A percentile compares a stretch with the other conserved stretches of the same genome.
Conservation (phyloP, 1,140 invertebrate species). For the Ceratina calcarata region DNA sequence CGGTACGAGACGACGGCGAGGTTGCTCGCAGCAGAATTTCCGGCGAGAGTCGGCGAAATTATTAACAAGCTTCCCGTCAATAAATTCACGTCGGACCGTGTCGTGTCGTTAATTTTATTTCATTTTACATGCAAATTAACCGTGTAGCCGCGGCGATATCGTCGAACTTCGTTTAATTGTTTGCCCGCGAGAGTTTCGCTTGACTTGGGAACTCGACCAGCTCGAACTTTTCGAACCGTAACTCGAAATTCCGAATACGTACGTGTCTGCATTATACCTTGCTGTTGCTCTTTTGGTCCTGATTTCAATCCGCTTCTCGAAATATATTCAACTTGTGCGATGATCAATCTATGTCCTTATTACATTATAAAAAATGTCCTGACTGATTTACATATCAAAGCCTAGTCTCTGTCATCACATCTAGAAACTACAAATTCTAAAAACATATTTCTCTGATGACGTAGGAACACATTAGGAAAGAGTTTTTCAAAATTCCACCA, state of each 20-base stretch:
- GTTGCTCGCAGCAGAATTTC: not conserved
- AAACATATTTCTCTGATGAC: too few relatives aligned
- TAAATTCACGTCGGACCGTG: not conserved
- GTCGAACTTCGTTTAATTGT: not conserved
- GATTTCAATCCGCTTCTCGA: not conserved
- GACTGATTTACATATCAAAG: too few relatives aligned
- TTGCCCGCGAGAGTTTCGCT: conserved; percentile 5
- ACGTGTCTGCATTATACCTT: not conserved
- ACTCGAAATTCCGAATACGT: too few relatives aligned
- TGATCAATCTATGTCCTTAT: too few relatives aligned
- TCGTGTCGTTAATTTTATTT: conserved; percentile 17
- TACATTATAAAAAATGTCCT: too few relatives aligned
- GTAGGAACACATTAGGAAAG: too few relatives aligned
- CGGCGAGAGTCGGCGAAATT: not conserved
- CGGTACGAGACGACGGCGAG: not conserved
- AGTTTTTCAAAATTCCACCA: too few relatives aligned
- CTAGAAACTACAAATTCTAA: too few relatives aligned
- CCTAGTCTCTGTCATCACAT: too few relatives aligned
- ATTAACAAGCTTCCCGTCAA: not conserved
- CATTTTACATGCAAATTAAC: conserved; percentile 16
- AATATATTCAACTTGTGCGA: too few relatives aligned
- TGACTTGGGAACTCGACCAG: not conserved
- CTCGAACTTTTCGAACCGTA: not conserved
- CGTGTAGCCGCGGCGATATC: not conserved
- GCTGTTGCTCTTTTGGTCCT: not conserved